Base-by-base conservation (phyloP, 2,113 vertebrate genomes). In the Eptesicus fuscus region DNA sequence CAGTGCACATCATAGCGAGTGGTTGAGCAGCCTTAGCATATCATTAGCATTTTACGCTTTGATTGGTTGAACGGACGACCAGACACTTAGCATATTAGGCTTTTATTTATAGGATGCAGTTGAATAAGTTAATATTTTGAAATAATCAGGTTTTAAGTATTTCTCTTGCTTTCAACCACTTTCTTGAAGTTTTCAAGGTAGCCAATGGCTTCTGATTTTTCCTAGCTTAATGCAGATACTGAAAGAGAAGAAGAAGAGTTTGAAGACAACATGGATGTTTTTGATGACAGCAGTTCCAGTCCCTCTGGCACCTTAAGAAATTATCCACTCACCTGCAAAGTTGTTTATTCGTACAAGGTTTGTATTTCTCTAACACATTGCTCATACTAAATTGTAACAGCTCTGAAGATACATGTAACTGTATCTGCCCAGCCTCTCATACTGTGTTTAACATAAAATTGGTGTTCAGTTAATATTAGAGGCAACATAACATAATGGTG, bases 291-390 rank as follows among this genome's bases (percentile, higher is more conserved):
- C 98, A 99, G 99, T 91, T 99, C 99, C 77, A 99, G 99, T 95
- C 99, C 99, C 83, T 99, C 99, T 44, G 99, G 99, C 90, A 99
- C 99, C n/a, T 98, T 99, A 78, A 98, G 99, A 94, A 99, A 99
- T 97, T 99, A 99, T 73, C 99, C 99, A 0, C 98, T 99, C 87
- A 99, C 99, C 97, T 99, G 99, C 98, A 99, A 99, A 98, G 99
- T 99, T 76, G 98, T 99, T 95, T 99, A 99, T 98, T 99, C 99
- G 0, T 99, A 99, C 95, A 99, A 99, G 99, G 99, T 99, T 98
- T 92, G 97, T 97, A 65, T 84, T 94, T 79, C 37, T 94, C 37
- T 65, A 79, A 56, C 40, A 67, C 86, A 9, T 22, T 84, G 32
- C 69, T 93, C 44, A 42, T 89, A 37, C 32, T 91, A 88, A 94